Conservation (phyloP, 1,140 invertebrate genomes). For the Saxidomus purpurata region DNA sequence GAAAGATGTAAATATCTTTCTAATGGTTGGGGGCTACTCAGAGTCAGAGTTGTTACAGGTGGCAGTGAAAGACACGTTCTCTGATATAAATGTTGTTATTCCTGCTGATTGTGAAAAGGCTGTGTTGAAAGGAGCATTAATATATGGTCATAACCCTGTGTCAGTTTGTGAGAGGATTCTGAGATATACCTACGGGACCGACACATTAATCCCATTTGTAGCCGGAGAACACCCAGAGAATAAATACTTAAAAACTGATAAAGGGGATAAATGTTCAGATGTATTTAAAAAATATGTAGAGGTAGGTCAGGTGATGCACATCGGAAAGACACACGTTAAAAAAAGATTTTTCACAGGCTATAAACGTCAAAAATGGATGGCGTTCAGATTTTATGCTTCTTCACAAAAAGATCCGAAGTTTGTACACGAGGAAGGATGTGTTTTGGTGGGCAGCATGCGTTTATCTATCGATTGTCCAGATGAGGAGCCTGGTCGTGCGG, state of each 20-base stretch:
- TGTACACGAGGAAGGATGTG: background rate
- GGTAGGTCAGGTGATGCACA: background rate
- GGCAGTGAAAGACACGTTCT: background rate
- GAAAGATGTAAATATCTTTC: background rate
- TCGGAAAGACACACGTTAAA: background rate
- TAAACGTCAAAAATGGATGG: background rate
- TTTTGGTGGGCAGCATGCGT: background rate
- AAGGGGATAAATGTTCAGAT: background rate
- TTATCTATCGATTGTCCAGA: background rate
- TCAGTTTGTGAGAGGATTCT: background rate
- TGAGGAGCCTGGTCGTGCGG: background rate
- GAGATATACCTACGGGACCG: background rate
- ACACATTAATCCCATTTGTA: background rate
- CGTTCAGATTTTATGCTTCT: background rate
- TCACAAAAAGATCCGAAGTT: background rate
- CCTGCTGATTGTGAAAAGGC: background rate
- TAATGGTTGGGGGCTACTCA: constrained; percentile 1
- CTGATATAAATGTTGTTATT: background rate
- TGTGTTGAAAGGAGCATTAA: constrained; percentile 4
- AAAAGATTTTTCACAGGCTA: background rate
- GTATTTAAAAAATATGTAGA: background rate
- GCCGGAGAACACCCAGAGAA: background rate
- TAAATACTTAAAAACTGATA: background rate
- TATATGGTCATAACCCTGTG: background rate
- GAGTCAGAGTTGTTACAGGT: constrained; percentile 11